These are phyloP conservation scores for Malurus splendens DNA, from an alignment of 2,797 vertebrate species.

Conservation along the genomic window DNA sequence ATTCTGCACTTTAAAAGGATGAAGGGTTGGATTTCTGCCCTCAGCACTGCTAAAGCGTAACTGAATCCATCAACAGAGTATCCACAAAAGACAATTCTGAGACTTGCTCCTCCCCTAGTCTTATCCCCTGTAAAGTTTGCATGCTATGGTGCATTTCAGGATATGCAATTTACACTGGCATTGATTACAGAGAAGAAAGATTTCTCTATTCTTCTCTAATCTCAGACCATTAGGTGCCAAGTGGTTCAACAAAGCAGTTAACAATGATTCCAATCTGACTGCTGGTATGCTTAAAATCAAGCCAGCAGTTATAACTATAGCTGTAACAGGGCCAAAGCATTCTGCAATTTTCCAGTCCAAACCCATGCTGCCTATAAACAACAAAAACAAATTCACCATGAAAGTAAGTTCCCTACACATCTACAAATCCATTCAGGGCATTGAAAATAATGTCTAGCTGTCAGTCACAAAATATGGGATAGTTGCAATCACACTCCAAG, in stretches of 20 bases:
- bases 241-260: conserved; percentile 11
- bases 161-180: background rate
- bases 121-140: background rate
- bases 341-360: conserved; percentile 18
- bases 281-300: background rate
- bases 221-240: conserved; percentile 9
- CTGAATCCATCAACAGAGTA: background rate
- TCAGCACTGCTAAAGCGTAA: background rate
- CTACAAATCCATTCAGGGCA: background rate
- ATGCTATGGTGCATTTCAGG: background rate
- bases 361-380: background rate
- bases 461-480: background rate
- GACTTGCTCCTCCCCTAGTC: background rate
- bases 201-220: conserved; percentile 22
- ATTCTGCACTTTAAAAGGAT: background rate
- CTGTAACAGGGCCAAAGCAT: background rate
- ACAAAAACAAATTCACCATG: conserved; percentile 19
- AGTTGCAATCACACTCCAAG: background rate
- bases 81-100: conserved; percentile 1
- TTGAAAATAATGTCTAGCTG: background rate
- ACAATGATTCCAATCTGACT: background rate
- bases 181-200: background rate
- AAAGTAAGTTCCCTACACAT: background rate
- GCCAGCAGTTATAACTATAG: background rate
- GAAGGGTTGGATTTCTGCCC: background rate